These are phyloP conservation scores for Saccostrea echinata DNA, from an alignment of 1,140 invertebrate genomes.

Conservation along the genomic window DNA sequence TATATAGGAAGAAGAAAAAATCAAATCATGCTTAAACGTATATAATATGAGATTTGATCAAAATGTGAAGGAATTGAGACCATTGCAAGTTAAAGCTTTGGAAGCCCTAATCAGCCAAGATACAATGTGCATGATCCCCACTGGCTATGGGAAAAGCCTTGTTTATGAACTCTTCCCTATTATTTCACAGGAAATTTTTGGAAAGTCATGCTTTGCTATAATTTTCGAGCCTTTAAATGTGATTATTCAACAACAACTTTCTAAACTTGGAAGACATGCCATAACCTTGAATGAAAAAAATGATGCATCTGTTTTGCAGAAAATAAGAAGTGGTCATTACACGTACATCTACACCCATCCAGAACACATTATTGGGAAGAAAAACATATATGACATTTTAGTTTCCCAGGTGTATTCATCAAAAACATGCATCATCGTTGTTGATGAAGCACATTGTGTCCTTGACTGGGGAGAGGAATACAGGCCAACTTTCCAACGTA, in stretches of 20 bases:
- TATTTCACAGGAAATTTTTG: neutral
- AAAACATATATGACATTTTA: slow-evolving; percentile 10
- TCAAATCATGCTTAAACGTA: neutral
- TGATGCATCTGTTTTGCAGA: neutral
- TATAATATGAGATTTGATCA: neutral
- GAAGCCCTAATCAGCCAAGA: neutral
- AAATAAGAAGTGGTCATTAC: neutral
- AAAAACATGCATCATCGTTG: slow-evolving; percentile 11
- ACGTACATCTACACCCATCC: slow-evolving; percentile 8
- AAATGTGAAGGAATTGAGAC: neutral
- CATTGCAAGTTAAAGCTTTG: slow-evolving; percentile 9
- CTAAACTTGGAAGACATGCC: neutral
- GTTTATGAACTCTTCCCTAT: slow-evolving; percentile 25
- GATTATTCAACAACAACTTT: slow-evolving; percentile 33
- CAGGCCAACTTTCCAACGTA: neutral
- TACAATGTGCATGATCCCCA: slow-evolving; percentile 10
- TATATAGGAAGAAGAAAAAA: neutral
- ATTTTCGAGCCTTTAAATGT: slow-evolving; percentile 41
- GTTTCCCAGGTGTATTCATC: neutral
- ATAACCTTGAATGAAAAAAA: neutral
- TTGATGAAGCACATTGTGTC: slow-evolving; percentile 39
- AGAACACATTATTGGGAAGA: slow-evolving; percentile 23
- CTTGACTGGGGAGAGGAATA: slow-evolving; percentile 32
- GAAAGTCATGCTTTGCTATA: neutral
- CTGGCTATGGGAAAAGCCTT: slow-evolving; percentile 37